These are phyloP conservation scores for Lathronympha strigana DNA, from an alignment of 2,888 invertebrate species.

Conservation along the genomic window DNA sequence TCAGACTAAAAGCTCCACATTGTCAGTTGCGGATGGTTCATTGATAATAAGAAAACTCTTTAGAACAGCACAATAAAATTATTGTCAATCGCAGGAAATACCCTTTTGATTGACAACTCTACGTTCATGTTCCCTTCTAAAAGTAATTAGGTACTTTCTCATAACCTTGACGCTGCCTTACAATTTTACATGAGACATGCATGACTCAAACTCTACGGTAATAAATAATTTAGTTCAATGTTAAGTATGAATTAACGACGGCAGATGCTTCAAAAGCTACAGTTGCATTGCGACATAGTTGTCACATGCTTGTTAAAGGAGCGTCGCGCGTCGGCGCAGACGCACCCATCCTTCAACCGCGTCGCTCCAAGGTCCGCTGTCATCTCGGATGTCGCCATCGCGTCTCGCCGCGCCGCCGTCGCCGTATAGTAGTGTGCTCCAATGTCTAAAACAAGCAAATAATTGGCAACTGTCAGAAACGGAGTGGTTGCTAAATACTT, in stretches of 20 bases:
- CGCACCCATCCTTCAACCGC: constrained; percentile 43
- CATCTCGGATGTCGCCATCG: constrained; percentile 44
- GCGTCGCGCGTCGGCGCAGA: no score
- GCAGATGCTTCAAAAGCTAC: constrained; percentile 12
- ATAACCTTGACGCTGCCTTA: background rate
- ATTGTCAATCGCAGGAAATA: no score
- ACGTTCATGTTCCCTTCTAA: no score
- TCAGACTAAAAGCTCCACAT: no score
- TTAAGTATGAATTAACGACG: background rate
- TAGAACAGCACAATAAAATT: no score
- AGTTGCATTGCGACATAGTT: constrained; percentile 14
- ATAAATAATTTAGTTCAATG: background rate
- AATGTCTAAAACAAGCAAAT: constrained; percentile 29
- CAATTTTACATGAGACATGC: background rate
- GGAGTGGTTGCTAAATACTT: constrained; percentile 25
- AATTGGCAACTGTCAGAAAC: constrained; percentile 36
- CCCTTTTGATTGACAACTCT: no score
- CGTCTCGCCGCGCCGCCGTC: constrained; percentile 23
- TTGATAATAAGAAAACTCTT: no score
- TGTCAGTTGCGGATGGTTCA: no score
- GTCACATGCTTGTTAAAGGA: constrained; percentile 51
- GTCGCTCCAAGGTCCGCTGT: constrained; percentile 31
- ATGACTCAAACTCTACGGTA: background rate
- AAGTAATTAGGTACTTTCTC: background rate
- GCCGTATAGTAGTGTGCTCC: constrained; percentile 8